Conservation (phyloP, 2,113 vertebrate genomes). For the Formicarius rufipectus region DNA sequence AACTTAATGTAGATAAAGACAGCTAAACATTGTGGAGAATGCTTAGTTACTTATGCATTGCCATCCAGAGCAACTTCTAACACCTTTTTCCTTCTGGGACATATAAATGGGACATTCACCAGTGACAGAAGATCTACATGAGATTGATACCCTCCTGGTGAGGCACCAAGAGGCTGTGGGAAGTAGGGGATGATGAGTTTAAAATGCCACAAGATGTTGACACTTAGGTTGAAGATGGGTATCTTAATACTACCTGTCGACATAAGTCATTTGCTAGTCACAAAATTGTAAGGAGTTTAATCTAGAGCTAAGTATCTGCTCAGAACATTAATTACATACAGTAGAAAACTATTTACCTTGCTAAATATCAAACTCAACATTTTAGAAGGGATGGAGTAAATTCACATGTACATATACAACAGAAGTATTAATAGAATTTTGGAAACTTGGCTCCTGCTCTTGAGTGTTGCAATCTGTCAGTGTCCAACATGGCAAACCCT, state of each 20-base stretch:
- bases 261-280: neutral
- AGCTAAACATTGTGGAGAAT: neutral
- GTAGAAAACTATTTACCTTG: neutral
- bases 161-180: rapidly evolving
- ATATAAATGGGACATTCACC: neutral
- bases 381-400: neutral
- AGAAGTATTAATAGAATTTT: neutral
- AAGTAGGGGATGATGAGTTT: neutral
- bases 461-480: neutral
- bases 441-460: neutral
- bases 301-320: neutral
- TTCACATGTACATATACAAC: neutral
- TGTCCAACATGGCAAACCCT: neutral
- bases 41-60: neutral
- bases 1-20: neutral
- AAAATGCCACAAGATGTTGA: rapidly evolving
- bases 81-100: neutral
- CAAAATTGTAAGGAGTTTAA: neutral
- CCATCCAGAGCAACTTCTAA: neutral
- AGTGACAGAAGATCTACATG: neutral
- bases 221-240: neutral
- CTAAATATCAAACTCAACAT: neutral
- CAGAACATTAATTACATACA: neutral
- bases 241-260: rapidly evolving
- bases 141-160: neutral